These are phyloP conservation scores for Glaucopsyche alexis DNA, from an alignment of 2,888 invertebrate genomes.

Conservation along the genomic window DNA sequence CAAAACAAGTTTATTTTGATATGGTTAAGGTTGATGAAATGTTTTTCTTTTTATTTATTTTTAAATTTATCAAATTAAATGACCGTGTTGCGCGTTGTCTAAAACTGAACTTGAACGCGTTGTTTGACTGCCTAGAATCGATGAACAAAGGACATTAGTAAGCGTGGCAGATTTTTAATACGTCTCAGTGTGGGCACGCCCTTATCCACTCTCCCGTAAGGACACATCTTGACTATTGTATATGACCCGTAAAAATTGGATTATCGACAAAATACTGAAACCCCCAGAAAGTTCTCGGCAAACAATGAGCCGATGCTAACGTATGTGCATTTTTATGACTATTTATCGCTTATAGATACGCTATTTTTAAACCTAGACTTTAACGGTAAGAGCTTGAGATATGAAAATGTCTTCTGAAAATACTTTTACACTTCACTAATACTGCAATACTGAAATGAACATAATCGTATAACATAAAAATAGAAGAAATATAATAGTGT, in stretches of 20 bases:
- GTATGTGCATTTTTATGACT: constrained; percentile 7
- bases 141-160: no score
- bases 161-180: no score
- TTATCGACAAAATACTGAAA: constrained; percentile 1
- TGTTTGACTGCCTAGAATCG: no score
- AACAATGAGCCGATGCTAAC: constrained; percentile 6
- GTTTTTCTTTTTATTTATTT: neutral
- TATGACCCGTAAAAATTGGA: constrained; percentile 20
- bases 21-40: neutral
- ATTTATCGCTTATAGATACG: constrained; percentile 17
- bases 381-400: neutral
- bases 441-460: neutral
- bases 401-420: neutral
- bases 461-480: neutral
- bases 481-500: neutral
- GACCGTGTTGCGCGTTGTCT: no score
- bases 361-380: constrained; percentile 1
- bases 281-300: neutral
- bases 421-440: neutral
- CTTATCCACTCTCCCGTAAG: neutral
- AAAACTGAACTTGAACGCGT: no score
- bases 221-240: neutral
- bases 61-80: neutral
- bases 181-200: neutral
- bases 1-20: neutral